phyloP scores from a whole-genome alignment of 2,888 invertebrate genomes.

The Cordilura impudica region DNA sequence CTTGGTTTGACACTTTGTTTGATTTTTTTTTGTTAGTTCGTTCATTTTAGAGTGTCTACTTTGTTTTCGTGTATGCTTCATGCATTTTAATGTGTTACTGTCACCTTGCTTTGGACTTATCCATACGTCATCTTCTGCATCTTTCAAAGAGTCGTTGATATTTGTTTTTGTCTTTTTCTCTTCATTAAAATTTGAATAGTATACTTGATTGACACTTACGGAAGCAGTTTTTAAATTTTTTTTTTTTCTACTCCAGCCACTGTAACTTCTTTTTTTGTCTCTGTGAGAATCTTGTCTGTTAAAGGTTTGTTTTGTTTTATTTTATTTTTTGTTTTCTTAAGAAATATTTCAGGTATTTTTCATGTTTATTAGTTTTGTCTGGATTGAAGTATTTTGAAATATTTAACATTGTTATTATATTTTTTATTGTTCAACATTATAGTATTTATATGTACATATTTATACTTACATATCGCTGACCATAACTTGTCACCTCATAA shows the following conservation, averaged over 20 bases:
- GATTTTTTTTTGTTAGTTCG: not conserved
- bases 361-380: not conserved
- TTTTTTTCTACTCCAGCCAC: not conserved
- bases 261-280: not conserved
- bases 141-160: constrained; percentile 22
- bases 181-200: constrained; percentile 55
- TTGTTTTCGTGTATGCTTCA: not conserved
- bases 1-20: constrained; percentile 45
- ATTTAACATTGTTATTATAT: not conserved
- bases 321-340: not conserved
- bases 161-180: constrained; percentile 19
- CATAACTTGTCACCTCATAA: no score
- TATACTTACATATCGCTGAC: no score
- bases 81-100: constrained; percentile 45
- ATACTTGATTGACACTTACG: constrained; percentile 56
- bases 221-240: constrained; percentile 39
- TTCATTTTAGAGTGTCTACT: not conserved
- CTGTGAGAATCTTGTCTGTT: not conserved
- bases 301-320: not conserved
- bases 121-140: constrained; percentile 40
- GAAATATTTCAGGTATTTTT: not conserved
- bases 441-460: no score
- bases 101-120: constrained; percentile 41
- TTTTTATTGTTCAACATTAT: not conserved
- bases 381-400: not conserved